phyloP scores from a whole-genome alignment of 1,140 invertebrate species.

The Eriocheir sinensis region DNA sequence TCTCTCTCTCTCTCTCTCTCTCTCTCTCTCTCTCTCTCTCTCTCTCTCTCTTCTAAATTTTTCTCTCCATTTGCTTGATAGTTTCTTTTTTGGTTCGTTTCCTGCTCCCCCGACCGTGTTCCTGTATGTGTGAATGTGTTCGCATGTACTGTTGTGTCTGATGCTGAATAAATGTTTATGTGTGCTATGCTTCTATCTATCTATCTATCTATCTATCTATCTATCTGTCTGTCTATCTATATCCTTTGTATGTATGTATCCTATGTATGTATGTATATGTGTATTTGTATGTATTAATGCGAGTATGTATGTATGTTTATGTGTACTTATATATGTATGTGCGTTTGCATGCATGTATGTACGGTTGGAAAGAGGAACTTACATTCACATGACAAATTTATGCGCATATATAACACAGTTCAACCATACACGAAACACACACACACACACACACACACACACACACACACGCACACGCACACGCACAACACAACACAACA shows the following conservation, averaged over 20 bases:
- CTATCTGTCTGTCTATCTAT: constrained; percentile 42
- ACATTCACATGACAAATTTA: background rate
- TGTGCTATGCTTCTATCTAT: constrained; percentile 23
- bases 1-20: background rate
- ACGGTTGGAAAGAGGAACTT: background rate
- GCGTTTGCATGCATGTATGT: background rate
- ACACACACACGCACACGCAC: no score
- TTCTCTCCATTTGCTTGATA: background rate
- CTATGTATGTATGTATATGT: background rate
- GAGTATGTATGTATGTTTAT: background rate
- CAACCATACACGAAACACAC: background rate
- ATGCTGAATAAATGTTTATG: background rate
- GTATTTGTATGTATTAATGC: background rate
- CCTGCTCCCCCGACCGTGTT: background rate
- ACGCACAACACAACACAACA: no score
- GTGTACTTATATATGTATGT: no score
- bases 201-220: constrained; percentile 44
- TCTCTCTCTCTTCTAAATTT: background rate
- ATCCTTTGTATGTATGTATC: background rate
- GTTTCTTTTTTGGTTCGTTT: background rate
- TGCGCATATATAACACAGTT: background rate
- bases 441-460: no score
- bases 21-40: constrained; percentile 39
- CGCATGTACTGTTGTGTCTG: background rate
- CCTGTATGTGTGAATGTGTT: background rate